Base-by-base conservation (phyloP, 64 coral and sea anemone genomes). In the Anthopleura sola region DNA sequence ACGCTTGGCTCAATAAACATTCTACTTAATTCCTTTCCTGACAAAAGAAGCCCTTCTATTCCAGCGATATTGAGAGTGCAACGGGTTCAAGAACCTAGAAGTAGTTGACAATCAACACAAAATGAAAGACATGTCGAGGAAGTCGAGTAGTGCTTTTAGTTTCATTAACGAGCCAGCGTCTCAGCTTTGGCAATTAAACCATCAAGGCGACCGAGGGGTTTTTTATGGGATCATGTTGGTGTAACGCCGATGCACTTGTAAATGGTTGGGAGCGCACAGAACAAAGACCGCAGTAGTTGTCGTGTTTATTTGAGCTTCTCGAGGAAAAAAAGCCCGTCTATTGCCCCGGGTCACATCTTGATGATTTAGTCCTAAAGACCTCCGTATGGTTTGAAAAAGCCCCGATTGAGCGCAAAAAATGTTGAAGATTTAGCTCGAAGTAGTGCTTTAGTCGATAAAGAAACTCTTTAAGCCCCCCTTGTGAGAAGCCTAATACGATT, bases 401-500 rank as follows among this genome's bases (percentile, higher is more conserved):
- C 66, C 66, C 29, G 66, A 34, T 34, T 34, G 28, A 71, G 2
- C 66, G 26, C 31, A 71, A 32, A 15, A 64, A 71, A 32, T 26
- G 21, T 15, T 32, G 5, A 32, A 36, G 66, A 2, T 16, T 71
- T 32, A 71, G 29, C 24, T 24, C 58, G 20, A 26, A 13, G 34
- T 34, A 15, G 66, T 71, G 14, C 66, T 71, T 32, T 14, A 71
- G 2, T 15, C 29, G 66, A 71, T 31, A 32, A 12, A 71, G 66
- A 71, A 71, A 32, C 24, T 71, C n/a, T 71, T 71, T 34, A 71
- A 71, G 66, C n/a, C 66, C 66, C 66, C 66, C 66, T 62, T 71
- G 66, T 36, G 66, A 34, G 29, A 71, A 71, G 29, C 13, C 12
- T 71, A 71, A 71, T 71, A 71, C 29, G 66, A 71, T 71, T 71